Conservation (phyloP, 2,797 vertebrate species). For the Poecilia gillii region DNA sequence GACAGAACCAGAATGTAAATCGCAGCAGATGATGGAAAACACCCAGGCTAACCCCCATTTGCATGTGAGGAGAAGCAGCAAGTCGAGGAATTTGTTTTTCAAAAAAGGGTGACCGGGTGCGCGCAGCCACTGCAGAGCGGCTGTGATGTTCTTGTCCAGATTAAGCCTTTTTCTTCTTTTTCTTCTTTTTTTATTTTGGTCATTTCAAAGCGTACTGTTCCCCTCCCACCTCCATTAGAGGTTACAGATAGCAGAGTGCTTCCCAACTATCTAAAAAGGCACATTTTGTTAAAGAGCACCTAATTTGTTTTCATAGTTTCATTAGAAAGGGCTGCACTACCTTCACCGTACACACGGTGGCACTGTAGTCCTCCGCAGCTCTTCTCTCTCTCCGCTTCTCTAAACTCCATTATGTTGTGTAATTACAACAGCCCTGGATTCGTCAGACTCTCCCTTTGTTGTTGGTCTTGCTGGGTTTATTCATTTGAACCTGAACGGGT, state of each 20-base stretch:
- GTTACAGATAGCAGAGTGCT: background rate
- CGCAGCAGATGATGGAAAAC: constrained; percentile 77
- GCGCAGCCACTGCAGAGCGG: background rate
- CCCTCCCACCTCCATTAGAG: background rate
- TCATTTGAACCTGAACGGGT: constrained; percentile 21
- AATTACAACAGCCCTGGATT: constrained; percentile 29
- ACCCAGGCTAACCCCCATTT: constrained; percentile 72
- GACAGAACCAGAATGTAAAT: constrained; percentile 77
- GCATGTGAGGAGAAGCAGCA: constrained; percentile 74
- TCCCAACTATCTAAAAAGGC: background rate
- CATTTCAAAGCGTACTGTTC: background rate
- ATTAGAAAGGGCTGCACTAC: constrained; percentile 4
- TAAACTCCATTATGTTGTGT: constrained; percentile 23
- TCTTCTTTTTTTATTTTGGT: too few relatives aligned
- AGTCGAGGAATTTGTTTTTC: constrained; percentile 81
- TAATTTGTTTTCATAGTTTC: constrained; percentile 17
- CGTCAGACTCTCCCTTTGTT: constrained; percentile 25
- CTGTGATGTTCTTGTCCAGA: background rate
- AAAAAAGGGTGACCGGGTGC: constrained; percentile 65
- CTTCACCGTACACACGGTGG: constrained; percentile 57
- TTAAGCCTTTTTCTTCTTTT: background rate
- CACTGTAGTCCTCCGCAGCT: constrained; percentile 51
- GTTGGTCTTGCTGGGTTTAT: constrained; percentile 18
- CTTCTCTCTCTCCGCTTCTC: background rate
- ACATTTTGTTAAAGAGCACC: constrained; percentile 10